Evolutionary conservation across 1,140 invertebrate species (phyloP).

Genomic region (Papilio aristodemus): DNA sequence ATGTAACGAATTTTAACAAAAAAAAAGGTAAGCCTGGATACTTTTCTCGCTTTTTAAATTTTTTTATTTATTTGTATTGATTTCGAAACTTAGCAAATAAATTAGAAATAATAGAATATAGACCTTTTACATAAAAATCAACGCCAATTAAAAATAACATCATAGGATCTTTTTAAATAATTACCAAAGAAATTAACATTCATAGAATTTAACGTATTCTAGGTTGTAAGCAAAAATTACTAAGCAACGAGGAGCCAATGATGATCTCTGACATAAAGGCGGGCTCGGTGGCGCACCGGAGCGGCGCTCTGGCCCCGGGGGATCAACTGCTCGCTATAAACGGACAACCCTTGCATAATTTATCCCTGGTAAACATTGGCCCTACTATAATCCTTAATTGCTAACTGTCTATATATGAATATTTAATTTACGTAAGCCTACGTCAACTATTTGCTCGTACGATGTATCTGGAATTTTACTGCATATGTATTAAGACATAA

Average conservation of each 20-base stretch:
- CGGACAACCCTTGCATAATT: conserved; percentile 88
- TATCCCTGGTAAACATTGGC: conserved; percentile 71
- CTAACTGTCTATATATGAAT: conserved; percentile 6
- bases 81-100: too few relatives aligned
- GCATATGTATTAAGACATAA: neutral
- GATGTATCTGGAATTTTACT: neutral
- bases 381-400: conserved; percentile 47
- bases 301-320: conserved; percentile 91
- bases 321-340: conserved; percentile 94
- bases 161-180: too few relatives aligned
- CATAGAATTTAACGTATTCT: conserved; percentile 27
- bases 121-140: too few relatives aligned
- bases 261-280: conserved; percentile 91
- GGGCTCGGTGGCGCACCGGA: conserved; percentile 94
- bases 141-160: too few relatives aligned
- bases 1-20: too few relatives aligned
- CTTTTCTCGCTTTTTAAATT: too few relatives aligned
- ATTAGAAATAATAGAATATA: too few relatives aligned
- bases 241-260: conserved; percentile 76
- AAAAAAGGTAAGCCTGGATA: too few relatives aligned
- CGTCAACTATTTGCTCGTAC: conserved; percentile 4
- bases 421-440: neutral
- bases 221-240: conserved; percentile 75
- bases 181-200: too few relatives aligned
- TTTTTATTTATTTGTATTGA: too few relatives aligned